phyloP scores from a whole-genome alignment of 2,888 invertebrate genomes.

The Oligia strigilis region DNA sequence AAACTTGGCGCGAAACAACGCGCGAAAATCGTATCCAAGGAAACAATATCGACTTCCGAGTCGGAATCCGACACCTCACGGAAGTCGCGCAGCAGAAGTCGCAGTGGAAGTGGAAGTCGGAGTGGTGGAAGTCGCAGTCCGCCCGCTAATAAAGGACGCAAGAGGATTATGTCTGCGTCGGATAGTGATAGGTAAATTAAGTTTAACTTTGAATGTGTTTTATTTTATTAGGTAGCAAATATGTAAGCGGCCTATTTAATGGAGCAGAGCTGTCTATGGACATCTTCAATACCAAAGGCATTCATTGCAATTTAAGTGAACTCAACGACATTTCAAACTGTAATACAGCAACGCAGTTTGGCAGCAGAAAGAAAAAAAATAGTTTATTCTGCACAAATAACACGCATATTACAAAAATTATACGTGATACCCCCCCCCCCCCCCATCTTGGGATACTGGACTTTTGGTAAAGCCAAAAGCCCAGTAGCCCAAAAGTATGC shows the following conservation, averaged over 20 bases:
- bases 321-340: background rate
- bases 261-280: background rate
- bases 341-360: background rate
- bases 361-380: background rate
- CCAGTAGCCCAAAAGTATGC: too few species aligned
- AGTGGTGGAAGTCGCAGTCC: conserved; percentile 82
- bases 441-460: too few species aligned
- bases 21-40: conserved; percentile 97
- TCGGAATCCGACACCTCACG: conserved; percentile 92
- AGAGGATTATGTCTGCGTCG: conserved; percentile 92
- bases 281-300: background rate
- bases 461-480: too few species aligned
- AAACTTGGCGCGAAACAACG: conserved; percentile 96
- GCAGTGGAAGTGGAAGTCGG: conserved; percentile 76
- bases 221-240: background rate
- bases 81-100: conserved; percentile 78
- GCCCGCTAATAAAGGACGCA: conserved; percentile 87
- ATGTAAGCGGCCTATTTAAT: background rate
- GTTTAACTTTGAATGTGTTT: background rate
- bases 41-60: conserved; percentile 97
- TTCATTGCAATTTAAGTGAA: background rate
- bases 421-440: too few species aligned
- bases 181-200: conserved; percentile 87
- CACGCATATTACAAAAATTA: too few species aligned
- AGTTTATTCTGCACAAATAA: too few species aligned